A percentile compares a stretch with the other conserved stretches of the same genome.
phyloP scores from a whole-genome alignment of 1,140 invertebrate species.

The Holotrichia oblita region DNA sequence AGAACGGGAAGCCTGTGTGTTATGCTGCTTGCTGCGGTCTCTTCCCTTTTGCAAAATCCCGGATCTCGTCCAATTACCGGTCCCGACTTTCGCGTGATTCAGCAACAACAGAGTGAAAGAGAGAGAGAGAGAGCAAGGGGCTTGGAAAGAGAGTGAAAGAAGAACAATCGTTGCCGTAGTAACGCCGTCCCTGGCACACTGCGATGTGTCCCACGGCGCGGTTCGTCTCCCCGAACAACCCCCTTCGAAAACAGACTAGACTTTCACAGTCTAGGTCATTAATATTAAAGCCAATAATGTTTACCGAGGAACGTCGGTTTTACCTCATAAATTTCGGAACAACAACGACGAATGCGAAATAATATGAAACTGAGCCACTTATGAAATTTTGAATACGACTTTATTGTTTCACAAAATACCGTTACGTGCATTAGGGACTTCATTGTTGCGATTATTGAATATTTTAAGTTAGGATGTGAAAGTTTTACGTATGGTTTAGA shows the following conservation, averaged over 20 bases:
- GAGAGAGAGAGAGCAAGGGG: not conserved
- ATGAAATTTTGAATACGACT: conserved; percentile 31
- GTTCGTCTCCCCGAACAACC: not conserved
- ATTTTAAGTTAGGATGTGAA: conserved; percentile 17
- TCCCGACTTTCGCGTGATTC: conserved; percentile 32
- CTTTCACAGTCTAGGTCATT: conserved; percentile 24
- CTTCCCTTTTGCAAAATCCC: conserved; percentile 30
- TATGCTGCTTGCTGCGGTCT: conserved; percentile 11
- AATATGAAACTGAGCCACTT: conserved; percentile 24
- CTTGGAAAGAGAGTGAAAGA: not conserved
- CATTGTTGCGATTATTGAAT: conserved; percentile 2
- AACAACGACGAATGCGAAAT: conserved; percentile 10
- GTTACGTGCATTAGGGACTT: conserved; percentile 1
- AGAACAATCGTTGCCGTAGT: conserved; percentile 1
- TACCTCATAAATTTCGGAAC: conserved; percentile 27
- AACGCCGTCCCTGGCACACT: conserved; percentile 26
- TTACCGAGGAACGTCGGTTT: conserved; percentile 23
- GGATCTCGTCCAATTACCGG: conserved; percentile 34
- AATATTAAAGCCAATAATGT: conserved; percentile 36
- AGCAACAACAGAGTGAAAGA: not conserved
- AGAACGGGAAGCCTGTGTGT: not conserved
- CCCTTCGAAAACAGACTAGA: conserved; percentile 7
- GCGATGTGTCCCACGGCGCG: not conserved
- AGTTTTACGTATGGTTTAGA: not conserved
- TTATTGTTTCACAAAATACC: conserved; percentile 5